Base-by-base conservation (phyloP, 2,113 vertebrate species). In the Gavia stellata region DNA sequence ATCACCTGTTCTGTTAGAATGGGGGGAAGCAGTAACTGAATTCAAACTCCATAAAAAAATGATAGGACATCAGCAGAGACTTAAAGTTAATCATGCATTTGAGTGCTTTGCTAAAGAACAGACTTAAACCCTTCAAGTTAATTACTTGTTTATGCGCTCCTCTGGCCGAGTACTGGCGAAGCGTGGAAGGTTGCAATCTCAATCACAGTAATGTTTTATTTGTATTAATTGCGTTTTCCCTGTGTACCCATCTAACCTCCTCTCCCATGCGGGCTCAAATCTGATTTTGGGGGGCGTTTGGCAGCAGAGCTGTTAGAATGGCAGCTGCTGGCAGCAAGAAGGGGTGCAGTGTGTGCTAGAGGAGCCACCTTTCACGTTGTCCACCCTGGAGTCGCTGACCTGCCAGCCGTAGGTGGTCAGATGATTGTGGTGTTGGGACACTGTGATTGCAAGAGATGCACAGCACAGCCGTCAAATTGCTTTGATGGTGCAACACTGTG, bases 111-210 rank as follows among this genome's bases (percentile, higher is more conserved):
- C 71, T 87, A 40, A 87, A 86, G 71, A 87, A 90, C 66, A 73
- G 89, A 70, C 33, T 90, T 85, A 87, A 94, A 50, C 79, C 68
- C 81, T 95, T 80, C 66, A 65, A 80, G 58, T 62, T 91, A 86
- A 92, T 74, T 85, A 70, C 66, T 92, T 91, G 73, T 94, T 92
- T 86, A 55, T n/a, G 33, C 2, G 17, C 62, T 92, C 49, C 62
- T 86, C 58, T 91, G 84, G 71, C 79, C 75, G 77, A 75, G 90
- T 81, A 68, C 83, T 24, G 33, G 49, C 0, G 2, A 90, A 90
- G 82, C 14, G 1, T 70, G 92, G 86, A 93, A 95, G 68, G 70
- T 52, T 94, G 52, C 72, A 88, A 34, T 93, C 81, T 84, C 62
- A 59, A 45, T 92, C 36, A 45, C 71, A 50, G 38, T 44, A 75